Percentiles rank a stretch among this genome's conserved stretches.
phyloP scores from a whole-genome alignment of 1,140 invertebrate genomes.

The Adelges cooleyi region DNA sequence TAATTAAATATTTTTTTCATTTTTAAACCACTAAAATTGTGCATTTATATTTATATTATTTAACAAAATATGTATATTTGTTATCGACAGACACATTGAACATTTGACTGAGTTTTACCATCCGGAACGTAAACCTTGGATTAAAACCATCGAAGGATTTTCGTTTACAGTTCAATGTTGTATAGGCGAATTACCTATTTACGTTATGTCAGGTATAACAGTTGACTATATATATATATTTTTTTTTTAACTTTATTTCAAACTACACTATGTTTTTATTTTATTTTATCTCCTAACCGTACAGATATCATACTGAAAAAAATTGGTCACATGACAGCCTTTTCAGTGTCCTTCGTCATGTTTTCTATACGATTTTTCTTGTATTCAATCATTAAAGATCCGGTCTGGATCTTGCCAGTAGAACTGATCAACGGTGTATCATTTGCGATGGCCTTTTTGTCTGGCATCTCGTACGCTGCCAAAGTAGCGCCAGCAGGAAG shows the following conservation, averaged over 20 bases:
- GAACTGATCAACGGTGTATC: slow-evolving; percentile 69
- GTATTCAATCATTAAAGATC: slow-evolving; percentile 66
- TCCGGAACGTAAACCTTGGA: neutral
- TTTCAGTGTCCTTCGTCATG: slow-evolving; percentile 63
- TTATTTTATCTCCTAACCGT: too few relatives aligned
- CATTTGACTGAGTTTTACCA: neutral
- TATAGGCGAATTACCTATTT: neutral
- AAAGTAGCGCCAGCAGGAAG: slow-evolving; percentile 72
- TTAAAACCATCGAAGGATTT: neutral
- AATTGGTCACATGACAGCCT: slow-evolving; percentile 54
- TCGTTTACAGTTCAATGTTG: neutral
- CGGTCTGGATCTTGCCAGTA: slow-evolving; percentile 70
- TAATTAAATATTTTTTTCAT: too few relatives aligned
- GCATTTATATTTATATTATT: too few relatives aligned
- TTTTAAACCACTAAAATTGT: too few relatives aligned
- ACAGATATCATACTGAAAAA: neutral
- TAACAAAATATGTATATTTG: too few relatives aligned
- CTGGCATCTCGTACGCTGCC: slow-evolving; percentile 79
- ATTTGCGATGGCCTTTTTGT: slow-evolving; percentile 47
- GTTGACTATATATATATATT: too few relatives aligned
- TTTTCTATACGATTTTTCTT: slow-evolving; percentile 64
- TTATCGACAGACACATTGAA: neutral
- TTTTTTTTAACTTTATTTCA: too few relatives aligned
- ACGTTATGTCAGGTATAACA: neutral
- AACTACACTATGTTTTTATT: too few relatives aligned